phyloP scores from a whole-genome alignment of 2,113 vertebrate species.

The Sinocyclocheilus grahami region DNA sequence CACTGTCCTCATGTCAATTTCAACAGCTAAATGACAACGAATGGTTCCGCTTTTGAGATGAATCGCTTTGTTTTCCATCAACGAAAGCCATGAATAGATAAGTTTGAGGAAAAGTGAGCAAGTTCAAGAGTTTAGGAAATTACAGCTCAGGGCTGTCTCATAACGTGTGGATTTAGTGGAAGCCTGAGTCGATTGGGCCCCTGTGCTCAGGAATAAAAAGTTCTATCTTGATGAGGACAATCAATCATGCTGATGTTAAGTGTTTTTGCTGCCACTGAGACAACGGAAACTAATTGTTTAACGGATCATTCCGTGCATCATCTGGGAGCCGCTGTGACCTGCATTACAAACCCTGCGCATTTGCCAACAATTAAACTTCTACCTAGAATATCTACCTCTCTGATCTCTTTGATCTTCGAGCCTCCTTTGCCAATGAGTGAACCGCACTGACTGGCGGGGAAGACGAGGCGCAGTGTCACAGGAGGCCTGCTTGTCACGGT shows the following conservation, averaged over 20 bases:
- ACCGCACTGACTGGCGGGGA: constrained; percentile 90
- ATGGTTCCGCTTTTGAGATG: not conserved
- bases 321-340: constrained; percentile 31
- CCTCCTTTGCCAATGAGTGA: constrained; percentile 95
- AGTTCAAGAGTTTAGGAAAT: constrained; percentile 26
- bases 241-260: constrained; percentile 53
- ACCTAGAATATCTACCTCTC: constrained; percentile 79
- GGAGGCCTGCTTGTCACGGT: constrained; percentile 89
- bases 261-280: constrained; percentile 42
- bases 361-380: constrained; percentile 22
- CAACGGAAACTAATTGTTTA: constrained; percentile 46
- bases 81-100: constrained; percentile 4
- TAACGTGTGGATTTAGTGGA: constrained; percentile 9
- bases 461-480: constrained; percentile 88
- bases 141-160: constrained; percentile 32
- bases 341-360: constrained; percentile 33
- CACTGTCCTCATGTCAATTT: constrained; percentile 38
- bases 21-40: constrained; percentile 15
- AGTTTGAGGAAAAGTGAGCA: constrained; percentile 7
- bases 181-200: constrained; percentile 22
- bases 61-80: constrained; percentile 21
- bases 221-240: constrained; percentile 50
- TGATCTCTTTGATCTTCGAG: constrained; percentile 95
- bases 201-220: constrained; percentile 52
- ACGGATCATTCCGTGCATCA: constrained; percentile 43